Evolutionary conservation across 2,113 vertebrate species (phyloP), one percentile per base, ranked within the genome.

Genomic region (Meleagris gallopavo): DNA sequence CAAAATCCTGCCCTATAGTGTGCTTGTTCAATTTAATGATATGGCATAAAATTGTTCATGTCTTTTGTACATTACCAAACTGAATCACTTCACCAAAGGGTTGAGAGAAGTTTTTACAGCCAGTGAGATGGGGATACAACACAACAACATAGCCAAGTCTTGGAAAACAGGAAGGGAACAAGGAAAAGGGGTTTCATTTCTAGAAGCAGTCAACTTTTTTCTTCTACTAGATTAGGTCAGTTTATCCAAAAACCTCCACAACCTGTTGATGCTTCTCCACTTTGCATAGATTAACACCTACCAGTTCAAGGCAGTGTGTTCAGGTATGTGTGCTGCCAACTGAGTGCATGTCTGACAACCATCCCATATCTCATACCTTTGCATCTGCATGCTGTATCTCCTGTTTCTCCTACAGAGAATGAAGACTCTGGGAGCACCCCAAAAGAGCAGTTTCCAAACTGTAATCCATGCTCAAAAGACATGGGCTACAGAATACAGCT

Each of bases 381-480:
- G 45, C 13, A 11, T 61, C 48, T 85, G 58, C 50, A 89, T 46
- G 12, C 11, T 11, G 9, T 40, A 61, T 29, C 48, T 67, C 45
- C n/a, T 11, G 6, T 46, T 52, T 74, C 65, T 78, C 32, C 60
- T 45, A 0, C 10, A 12, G 50, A 66, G 45, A 15, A 1, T 38
- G 32, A 77, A 87, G 54, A 78, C 70, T 10, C 64, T 60, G 50
- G 14, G 25, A 77, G 62, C 34, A 40, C 9, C 16, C 17, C 55
- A 66, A 80, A 69, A 34, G 8, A 62, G 70, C 60, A 32, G n/a
- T 52, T 91, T 70, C 50, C 36, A 62, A 84, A 30, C 36, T 32
- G 25, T 11, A 83, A 76, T 25, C 36, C 22, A 29, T 2, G 6
- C 38, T 0, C 8, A 1, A 34, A 1, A 57, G 54, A 25, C 18